phyloP scores from a whole-genome alignment of 2,113 vertebrate genomes.

The Nothobranchius kuhntae region DNA sequence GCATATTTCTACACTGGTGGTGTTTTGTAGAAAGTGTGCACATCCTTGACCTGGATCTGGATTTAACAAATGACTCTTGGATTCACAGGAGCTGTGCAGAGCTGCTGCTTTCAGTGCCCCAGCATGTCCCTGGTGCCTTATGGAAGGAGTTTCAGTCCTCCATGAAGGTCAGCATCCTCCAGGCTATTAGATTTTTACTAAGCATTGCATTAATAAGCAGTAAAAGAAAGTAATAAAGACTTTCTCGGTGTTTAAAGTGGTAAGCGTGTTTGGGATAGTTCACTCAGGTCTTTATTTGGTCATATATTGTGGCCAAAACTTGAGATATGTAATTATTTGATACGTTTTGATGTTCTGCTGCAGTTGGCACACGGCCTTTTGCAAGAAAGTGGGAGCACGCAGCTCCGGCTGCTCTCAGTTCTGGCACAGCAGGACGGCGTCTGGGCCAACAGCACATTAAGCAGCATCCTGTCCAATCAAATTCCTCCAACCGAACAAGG shows the following conservation, averaged over 20 bases:
- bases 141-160: conserved; percentile 96
- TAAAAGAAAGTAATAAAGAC: background rate
- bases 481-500: conserved; percentile 88
- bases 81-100: conserved; percentile 93
- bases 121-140: conserved; percentile 91
- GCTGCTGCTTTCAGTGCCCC: conserved; percentile 91
- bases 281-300: background rate
- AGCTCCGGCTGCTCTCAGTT: conserved; percentile 88
- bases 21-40: conserved; percentile 21
- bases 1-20: conserved; percentile 9
- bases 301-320: conserved; percentile 3
- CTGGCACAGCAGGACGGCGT: conserved; percentile 90
- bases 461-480: conserved; percentile 89
- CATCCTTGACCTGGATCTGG: conserved; percentile 62
- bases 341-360: conserved; percentile 42
- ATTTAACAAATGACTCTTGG: conserved; percentile 53
- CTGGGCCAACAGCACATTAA: conserved; percentile 91
- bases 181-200: conserved; percentile 19
- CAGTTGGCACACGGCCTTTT: conserved; percentile 92
- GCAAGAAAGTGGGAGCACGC: conserved; percentile 89
- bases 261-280: too few relatives aligned
- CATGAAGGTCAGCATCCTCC: conserved; percentile 86
- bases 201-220: conserved; percentile 19
- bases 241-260: too few relatives aligned
- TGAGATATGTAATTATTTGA: conserved; percentile 8